Evolutionary conservation across 2,888 invertebrate genomes (phyloP), one percentile per base, ranked within the genome.

Genomic region (Agriopis marginaria): DNA sequence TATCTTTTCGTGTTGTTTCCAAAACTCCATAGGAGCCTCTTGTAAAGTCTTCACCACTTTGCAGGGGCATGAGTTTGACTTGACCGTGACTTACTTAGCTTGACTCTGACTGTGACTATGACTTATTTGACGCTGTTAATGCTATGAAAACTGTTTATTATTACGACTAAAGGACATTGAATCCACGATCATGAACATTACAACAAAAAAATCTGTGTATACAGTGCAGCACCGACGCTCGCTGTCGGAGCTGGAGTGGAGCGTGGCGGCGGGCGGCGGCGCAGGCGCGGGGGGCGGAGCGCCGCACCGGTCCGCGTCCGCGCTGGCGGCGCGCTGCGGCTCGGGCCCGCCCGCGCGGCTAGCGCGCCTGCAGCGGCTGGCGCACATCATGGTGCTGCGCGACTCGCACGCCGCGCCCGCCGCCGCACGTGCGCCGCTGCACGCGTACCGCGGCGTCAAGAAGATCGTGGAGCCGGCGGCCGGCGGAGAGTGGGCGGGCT

Each of bases 331-430:
- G 54, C 54, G 54, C 39, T 39, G 54, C 85, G 90, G 75, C 82
- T 79, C 84, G 74, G 50, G 40, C 42, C 86, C 84, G 64, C 86
- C 89, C 50, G 86, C 89, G 32, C 85, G 89, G 56, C 90, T 91
- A 67, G 90, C 89, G 68, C 94, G 95, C 73, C 95, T 96, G 66
- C 95, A 96, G 68, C 96, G 96, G 78, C 96, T 98, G 9, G 98
- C 97, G 62, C 97, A 97, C 90, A 96, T 97, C 72, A 98, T 98
- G 96, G 97, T 98, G 86, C 95, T 97, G 77, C 96, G 97, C 78
- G 98, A 98, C 93, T 96, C 97, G 65, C 97, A 97, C 89, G 97
- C 98, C 86, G 96, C 96, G 82, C 42, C 42, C 8, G 42, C 82
- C 67, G 86, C 50, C 63, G 95, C 95, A 74, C 95, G 95, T 58